These are phyloP conservation scores for Dasysyrphus albostriatus DNA, from an alignment of 2,888 invertebrate genomes.

Conservation along the genomic window DNA sequence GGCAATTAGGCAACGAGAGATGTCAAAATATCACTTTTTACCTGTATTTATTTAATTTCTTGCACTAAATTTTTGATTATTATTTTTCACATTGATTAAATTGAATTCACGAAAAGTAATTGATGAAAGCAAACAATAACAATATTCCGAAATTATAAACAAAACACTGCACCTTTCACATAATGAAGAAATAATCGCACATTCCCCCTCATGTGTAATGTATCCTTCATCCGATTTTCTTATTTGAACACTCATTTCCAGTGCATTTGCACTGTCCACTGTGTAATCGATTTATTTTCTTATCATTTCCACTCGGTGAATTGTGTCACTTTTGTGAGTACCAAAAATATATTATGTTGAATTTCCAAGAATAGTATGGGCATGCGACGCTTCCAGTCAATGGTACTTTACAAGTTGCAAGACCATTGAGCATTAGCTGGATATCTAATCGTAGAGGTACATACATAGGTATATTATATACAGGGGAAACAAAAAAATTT, in stretches of 20 bases:
- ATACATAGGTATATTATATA: neutral
- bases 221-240: slow-evolving; percentile 9
- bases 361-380: neutral
- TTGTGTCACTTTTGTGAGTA: slow-evolving; percentile 2
- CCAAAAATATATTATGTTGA: neutral
- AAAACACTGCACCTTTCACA: slow-evolving; percentile 15
- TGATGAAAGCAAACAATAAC: neutral
- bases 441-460: too few relatives aligned
- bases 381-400: slow-evolving; percentile 1
- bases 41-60: slow-evolving; percentile 4
- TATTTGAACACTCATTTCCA: slow-evolving; percentile 24
- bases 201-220: neutral
- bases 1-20: slow-evolving; percentile 39
- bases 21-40: slow-evolving; percentile 60
- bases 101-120: neutral
- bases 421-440: too few relatives aligned
- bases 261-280: neutral
- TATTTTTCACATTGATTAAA: neutral
- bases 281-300: slow-evolving; percentile 24
- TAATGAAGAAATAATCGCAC: slow-evolving; percentile 2
- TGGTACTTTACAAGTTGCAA: neutral
- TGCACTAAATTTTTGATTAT: neutral
- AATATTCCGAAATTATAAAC: slow-evolving; percentile 8
- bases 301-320: slow-evolving; percentile 9
- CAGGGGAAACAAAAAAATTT: slow-evolving; percentile 54